Conservation (phyloP, 2,797 vertebrate species). For the Cyclopterus lumpus region DNA sequence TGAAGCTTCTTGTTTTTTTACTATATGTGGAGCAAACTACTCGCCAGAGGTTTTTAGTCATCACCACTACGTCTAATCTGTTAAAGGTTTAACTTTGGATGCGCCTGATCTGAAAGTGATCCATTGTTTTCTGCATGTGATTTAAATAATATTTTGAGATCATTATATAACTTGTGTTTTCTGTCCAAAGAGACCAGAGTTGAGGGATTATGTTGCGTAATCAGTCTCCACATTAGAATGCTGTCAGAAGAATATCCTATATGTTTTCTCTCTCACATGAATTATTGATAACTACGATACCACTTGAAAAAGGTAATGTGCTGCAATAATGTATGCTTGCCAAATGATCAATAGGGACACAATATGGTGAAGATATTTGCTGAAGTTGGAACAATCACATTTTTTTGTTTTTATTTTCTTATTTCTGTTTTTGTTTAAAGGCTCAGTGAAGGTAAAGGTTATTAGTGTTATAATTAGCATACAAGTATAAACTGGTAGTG, state of each 20-base stretch:
- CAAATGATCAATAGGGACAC: slow-evolving; percentile 50
- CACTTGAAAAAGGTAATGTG: slow-evolving; percentile 70
- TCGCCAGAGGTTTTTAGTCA: neutral
- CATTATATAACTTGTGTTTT: slow-evolving; percentile 71
- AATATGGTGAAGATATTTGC: slow-evolving; percentile 8
- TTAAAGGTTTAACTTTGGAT: neutral
- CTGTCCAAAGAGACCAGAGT: slow-evolving; percentile 59
- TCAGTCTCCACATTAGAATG: slow-evolving; percentile 65
- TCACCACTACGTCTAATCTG: slow-evolving; percentile 1
- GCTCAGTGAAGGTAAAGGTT: neutral
- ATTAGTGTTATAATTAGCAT: slow-evolving; percentile 31
- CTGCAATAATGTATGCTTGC: slow-evolving; percentile 41
- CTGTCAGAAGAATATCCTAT: slow-evolving; percentile 69
- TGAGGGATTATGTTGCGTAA: slow-evolving; percentile 73
- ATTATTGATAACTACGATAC: slow-evolving; percentile 75
- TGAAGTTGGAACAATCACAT: slow-evolving; percentile 15
- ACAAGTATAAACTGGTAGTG: neutral
- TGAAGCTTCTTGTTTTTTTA: neutral
- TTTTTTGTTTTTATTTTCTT: neutral
- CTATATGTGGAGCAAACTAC: neutral
- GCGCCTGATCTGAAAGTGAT: slow-evolving; percentile 34
- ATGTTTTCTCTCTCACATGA: slow-evolving; percentile 52
- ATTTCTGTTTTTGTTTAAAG: neutral
- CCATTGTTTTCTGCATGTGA: slow-evolving; percentile 47
- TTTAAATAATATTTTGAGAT: slow-evolving; percentile 60